A percentile compares a stretch with the other conserved stretches of the same genome.
Evolutionary conservation across 2,888 invertebrate species (phyloP).

Genomic region (Caenorhabditis sulstoni): DNA sequence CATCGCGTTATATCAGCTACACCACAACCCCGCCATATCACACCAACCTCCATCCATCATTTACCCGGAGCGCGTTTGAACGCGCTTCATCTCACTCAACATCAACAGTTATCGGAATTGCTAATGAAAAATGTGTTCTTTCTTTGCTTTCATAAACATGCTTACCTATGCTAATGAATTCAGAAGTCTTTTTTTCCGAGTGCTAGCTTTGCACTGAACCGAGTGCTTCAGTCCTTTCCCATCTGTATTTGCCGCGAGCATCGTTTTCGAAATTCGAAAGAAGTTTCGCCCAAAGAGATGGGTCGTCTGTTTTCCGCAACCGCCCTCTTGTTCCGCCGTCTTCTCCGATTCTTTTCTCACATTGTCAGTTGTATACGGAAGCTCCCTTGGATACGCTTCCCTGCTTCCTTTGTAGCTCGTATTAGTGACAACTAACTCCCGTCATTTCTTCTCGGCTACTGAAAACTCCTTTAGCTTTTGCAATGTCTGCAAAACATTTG

Average conservation of each 20-base stretch:
- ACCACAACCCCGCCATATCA: constrained; percentile 10
- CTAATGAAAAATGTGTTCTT: too few species aligned
- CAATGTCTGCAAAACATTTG: neutral
- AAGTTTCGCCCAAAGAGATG: too few species aligned
- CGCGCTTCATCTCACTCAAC: too few species aligned
- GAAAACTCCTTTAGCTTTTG: neutral
- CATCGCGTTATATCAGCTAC: constrained; percentile 21
- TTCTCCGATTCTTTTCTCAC: constrained; percentile 29
- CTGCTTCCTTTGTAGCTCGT: constrained; percentile 7
- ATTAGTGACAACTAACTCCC: neutral
- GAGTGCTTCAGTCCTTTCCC: too few species aligned
- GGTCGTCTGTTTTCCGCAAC: constrained; percentile 1
- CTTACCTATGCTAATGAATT: too few species aligned
- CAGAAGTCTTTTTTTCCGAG: too few species aligned
- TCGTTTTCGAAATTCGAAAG: too few species aligned
- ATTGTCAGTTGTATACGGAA: neutral
- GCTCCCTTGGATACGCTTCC: constrained; percentile 49
- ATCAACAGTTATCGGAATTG: too few species aligned
- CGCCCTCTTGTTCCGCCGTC: neutral
- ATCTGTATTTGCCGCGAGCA: too few species aligned
- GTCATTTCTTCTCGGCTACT: constrained; percentile 5
- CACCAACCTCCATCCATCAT: neutral
- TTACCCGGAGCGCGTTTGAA: too few species aligned
- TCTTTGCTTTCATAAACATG: too few species aligned
- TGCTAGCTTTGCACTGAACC: too few species aligned